Evolutionary conservation across 2,888 invertebrate species (phyloP), one percentile per base, ranked within the genome.

Genomic region (Gari tellinella): DNA sequence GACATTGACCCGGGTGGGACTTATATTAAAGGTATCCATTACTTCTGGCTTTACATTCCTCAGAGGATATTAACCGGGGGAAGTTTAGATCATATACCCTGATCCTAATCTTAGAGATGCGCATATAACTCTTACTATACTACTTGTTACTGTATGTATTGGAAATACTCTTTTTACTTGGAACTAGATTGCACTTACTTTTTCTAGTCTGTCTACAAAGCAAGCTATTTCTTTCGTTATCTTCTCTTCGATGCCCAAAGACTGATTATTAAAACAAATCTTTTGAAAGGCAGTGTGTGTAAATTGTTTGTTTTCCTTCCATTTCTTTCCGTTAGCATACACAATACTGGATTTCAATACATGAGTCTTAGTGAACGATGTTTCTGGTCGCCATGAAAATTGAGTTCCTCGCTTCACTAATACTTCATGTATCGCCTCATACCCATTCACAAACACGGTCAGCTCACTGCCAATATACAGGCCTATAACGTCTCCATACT

Each of bases 261-360:
- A 60, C 14, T 49, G 40, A 25, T 57, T 67, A 0, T 57, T 72
- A 40, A 80, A 74, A 12, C 80, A 72, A 26, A 77, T 52, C 17
- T 68, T 53, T 1, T 62, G 40, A 2, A 80, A 46, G 0, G 72
- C 41, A 17, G 41, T 51, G 41, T 65, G 45, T 8, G 56, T 51
- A 52, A 72, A 77, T 8, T 51, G 38, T 14, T 72, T 31, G 0
- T 64, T 64, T 53, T 67, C 68, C 51, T 72, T 80, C 76, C 80
- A 80, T 10, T 21, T 15, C 7, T 21, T 8, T 8, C 69, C 80
- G 40, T 67, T 70, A 5, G 23, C 53, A 15, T 55, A 73, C 10
- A 68, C 40, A n/a, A 77, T 25, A 10, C 63, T 65, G 55, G 21
- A 21, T 15, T 23, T 40, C 14, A 37, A 40, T 15, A 61, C 5